Percentiles rank a stretch among this genome's conserved stretches.
These are phyloP conservation scores for Bursaphelenchus mucronatus DNA, from an alignment of 1,140 invertebrate genomes.

Conservation along the genomic window DNA sequence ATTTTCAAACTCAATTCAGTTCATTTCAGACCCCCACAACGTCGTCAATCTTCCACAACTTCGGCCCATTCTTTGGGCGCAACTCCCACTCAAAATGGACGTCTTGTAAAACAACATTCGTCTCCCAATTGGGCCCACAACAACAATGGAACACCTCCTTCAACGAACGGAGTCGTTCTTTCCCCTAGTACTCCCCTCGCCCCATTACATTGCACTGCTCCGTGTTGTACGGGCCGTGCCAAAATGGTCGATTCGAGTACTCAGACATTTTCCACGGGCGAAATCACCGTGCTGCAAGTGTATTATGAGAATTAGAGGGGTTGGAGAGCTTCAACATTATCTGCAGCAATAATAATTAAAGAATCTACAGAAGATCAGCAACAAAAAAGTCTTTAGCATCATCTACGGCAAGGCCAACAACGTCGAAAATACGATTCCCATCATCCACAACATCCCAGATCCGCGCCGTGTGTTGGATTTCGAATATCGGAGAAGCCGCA, in stretches of 20 bases:
- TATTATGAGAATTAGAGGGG: conserved; percentile 43
- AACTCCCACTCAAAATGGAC: conserved; percentile 6
- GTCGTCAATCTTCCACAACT: conserved; percentile 19
- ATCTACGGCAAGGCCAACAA: too few species aligned
- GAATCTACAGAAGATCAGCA: too few species aligned
- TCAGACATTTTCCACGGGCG: conserved; percentile 60
- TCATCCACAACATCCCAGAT: too few species aligned
- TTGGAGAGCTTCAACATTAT: too few species aligned
- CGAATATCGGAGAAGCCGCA: too few species aligned
- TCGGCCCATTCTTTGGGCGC: background rate
- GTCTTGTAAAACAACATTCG: conserved; percentile 19
- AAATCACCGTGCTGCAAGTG: conserved; percentile 55
- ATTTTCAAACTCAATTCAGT: background rate
- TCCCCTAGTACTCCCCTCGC: conserved; percentile 8
- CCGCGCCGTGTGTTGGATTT: too few species aligned
- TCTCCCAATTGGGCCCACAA: background rate
- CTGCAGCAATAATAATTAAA: too few species aligned
- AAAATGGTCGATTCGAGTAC: conserved; percentile 51
- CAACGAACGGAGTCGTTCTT: conserved; percentile 16
- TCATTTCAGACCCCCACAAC: conserved; percentile 16
- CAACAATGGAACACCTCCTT: conserved; percentile 15
- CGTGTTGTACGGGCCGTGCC: conserved; percentile 23
- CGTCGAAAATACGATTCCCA: too few species aligned
- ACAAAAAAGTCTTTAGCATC: too few species aligned
- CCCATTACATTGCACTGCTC: conserved; percentile 13